phyloP scores from a whole-genome alignment of 1,140 invertebrate genomes.

The Chironomus striatipennis region DNA sequence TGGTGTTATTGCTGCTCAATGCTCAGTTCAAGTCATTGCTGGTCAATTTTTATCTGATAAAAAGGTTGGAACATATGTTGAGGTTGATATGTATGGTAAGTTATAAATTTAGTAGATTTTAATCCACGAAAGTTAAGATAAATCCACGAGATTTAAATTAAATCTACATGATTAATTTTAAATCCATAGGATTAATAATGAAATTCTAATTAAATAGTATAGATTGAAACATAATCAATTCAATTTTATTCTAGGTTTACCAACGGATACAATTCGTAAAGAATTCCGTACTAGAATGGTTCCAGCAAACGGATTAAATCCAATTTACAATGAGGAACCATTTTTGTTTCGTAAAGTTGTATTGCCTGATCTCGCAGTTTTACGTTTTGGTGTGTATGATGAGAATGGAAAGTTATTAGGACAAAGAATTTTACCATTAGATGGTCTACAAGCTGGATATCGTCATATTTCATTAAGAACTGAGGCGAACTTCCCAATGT shows the following conservation, averaged over 20 bases:
- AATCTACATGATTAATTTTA: no score
- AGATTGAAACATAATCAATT: no score
- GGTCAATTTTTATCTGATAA: slow-evolving; percentile 99
- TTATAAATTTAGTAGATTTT: no score
- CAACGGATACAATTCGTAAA: slow-evolving; percentile 96
- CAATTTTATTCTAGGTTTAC: slow-evolving; percentile 54
- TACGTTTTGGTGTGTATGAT: slow-evolving; percentile 97
- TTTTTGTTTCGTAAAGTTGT: slow-evolving; percentile 98
- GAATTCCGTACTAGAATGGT: slow-evolving; percentile 96
- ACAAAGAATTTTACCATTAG: slow-evolving; percentile 93
- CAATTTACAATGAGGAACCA: slow-evolving; percentile 95
- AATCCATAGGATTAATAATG: no score
- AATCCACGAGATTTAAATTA: no score
- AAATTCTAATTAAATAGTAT: no score
- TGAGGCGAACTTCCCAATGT: slow-evolving; percentile 98
- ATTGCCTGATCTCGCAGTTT: slow-evolving; percentile 92
- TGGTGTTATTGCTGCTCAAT: slow-evolving; percentile 98
- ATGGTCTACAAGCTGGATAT: slow-evolving; percentile 96
- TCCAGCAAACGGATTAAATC: slow-evolving; percentile 94
- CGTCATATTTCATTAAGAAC: slow-evolving; percentile 95
- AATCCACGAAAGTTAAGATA: no score
- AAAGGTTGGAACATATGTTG: slow-evolving; percentile 97
- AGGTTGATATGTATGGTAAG: slow-evolving; percentile 97
- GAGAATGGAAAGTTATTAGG: slow-evolving; percentile 96
- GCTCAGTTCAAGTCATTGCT: slow-evolving; percentile 95